Base-by-base conservation (phyloP, 2,888 invertebrate genomes). In the Drosophila birchii region DNA sequence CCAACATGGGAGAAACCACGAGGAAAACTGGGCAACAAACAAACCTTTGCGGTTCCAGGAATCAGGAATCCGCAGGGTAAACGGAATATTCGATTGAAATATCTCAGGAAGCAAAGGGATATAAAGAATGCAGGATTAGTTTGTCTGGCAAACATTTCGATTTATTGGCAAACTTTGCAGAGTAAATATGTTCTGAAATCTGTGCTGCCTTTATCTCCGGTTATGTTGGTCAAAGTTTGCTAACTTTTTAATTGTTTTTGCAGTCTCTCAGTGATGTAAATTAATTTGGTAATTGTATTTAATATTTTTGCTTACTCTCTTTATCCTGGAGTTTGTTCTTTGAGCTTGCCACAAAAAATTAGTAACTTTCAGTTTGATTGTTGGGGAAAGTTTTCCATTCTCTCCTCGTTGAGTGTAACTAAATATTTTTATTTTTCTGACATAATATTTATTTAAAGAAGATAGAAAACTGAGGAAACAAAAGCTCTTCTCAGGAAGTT, bases 261-360 rank as follows among this genome's bases (percentile, higher is more conserved):
- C 41, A 61, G 51, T 72, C 14, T 49, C 39, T 38, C 51, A 23
- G 73, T 44, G 18, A 62, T 54, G 55, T 57, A 58, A 63, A 57
- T 73, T 54, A 63, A 72, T 72, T 72, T 54, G 45, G 53, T 73
- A 73, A 72, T 62, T 72, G 56, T 62, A 54, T 72, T 72, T 72
- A 47, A 72, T 72, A 71, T 70, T 61, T 62, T 18, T 18, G 12
- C 44, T 26, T 23, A 12, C 18, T 29, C 56, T 32, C 26, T 29
- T 45, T 3, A 9, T 9, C 9, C 14, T 18, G 23, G 45, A 44
- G 26, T 44, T 57, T 41, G 18, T 9, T 36, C 47, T 59, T 41
- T 62, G 34, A 38, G 49, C 34, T n/a, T 34, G 51, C 57, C 69
- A 6, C 51, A 53, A 68, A 64, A 68, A 69, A 69, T 53, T 38